Evolutionary conservation across 2,888 invertebrate genomes (phyloP), one percentile per base, ranked within the genome.

Genomic region (Eudemis profundana): DNA sequence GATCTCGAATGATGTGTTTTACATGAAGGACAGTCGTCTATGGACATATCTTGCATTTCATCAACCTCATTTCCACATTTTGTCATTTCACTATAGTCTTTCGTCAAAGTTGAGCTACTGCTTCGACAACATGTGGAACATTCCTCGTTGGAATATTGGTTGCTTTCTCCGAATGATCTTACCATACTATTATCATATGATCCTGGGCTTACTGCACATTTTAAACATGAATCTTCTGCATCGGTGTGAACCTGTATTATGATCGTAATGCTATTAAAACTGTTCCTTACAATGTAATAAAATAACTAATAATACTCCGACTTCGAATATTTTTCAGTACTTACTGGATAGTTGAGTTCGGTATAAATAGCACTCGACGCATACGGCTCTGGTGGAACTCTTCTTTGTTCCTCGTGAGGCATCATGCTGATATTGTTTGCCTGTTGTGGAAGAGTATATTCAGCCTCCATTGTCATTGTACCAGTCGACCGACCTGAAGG

Each of bases 291-390:
- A 7, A 27, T 27, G 7, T 27, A 27, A 5, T 27, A 27, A 4
- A 3, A 4, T 23, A 4, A 23, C 5, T 4, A 4, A 4, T 3
- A 23, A 3, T 23, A 29, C 12, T 12, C 8, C 42, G 36, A 10
- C 8, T 36, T 36, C 36, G 27, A 46, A n/a, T 36, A 23, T 46
- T 59, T 46, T 38, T 50, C 27, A 21, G 40, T 68, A 72, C 75
- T 56, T 68, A 90, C 91, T 83, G 87, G 89, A 75, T 91, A 92
- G 71, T 90, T 90, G 36, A 92, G 70, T 77, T 92, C 91, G n/a
- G 91, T 90, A 68, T 92, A 92, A 76, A 92, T 92, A 60, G 96
- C 96, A 63, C 96, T 96, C 0, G 96, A 96, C 3, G 96, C 96
- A 73, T 96, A 96, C 1, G 96, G 95, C 67, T 95, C 95, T 0